These are phyloP conservation scores for Trissolcus japonicus DNA, from an alignment of 2,888 invertebrate genomes.

Conservation along the genomic window DNA sequence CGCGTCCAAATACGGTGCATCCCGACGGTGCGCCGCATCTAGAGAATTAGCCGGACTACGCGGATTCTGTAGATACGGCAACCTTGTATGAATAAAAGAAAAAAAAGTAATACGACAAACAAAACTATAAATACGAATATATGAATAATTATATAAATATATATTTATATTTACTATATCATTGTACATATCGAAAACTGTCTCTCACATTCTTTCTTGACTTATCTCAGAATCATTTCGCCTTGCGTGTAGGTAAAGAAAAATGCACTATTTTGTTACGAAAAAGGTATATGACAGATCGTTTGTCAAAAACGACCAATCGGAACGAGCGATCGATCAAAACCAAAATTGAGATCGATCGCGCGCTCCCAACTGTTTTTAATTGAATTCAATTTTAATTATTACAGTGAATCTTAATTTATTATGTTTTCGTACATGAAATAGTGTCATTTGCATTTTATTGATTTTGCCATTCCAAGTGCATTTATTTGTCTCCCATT, in stretches of 20 bases:
- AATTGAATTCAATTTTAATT: too few relatives aligned
- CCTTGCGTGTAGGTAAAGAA: slow-evolving; percentile 15
- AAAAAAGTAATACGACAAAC: slow-evolving; percentile 9
- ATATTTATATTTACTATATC: slow-evolving; percentile 65
- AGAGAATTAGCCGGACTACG: slow-evolving; percentile 19
- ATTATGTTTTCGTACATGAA: slow-evolving; percentile 34
- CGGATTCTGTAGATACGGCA: slow-evolving; percentile 22
- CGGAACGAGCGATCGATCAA: too few relatives aligned
- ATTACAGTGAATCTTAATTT: too few relatives aligned
- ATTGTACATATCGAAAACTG: slow-evolving; percentile 74
- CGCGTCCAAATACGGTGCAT: slow-evolving; percentile 9
- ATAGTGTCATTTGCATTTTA: slow-evolving; percentile 35
- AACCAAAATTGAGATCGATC: too few relatives aligned
- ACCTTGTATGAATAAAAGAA: slow-evolving; percentile 30
- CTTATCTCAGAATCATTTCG: slow-evolving; percentile 45
- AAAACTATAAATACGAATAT: slow-evolving; percentile 40
- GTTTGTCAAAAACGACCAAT: too few relatives aligned
- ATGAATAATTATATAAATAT: slow-evolving; percentile 49
- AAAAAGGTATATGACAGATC: slow-evolving; percentile 2
- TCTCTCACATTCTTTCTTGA: slow-evolving; percentile 62
- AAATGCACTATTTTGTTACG: slow-evolving; percentile 41
- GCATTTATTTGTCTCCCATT: slow-evolving; percentile 61
- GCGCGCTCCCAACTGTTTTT: too few relatives aligned
- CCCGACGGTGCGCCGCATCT: slow-evolving; percentile 9
- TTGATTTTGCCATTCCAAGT: slow-evolving; percentile 61